A percentile compares a stretch with the other conserved stretches of the same genome.
Evolutionary conservation across 1,140 invertebrate genomes (phyloP).

Genomic region (Meloidogyne exigua): DNA sequence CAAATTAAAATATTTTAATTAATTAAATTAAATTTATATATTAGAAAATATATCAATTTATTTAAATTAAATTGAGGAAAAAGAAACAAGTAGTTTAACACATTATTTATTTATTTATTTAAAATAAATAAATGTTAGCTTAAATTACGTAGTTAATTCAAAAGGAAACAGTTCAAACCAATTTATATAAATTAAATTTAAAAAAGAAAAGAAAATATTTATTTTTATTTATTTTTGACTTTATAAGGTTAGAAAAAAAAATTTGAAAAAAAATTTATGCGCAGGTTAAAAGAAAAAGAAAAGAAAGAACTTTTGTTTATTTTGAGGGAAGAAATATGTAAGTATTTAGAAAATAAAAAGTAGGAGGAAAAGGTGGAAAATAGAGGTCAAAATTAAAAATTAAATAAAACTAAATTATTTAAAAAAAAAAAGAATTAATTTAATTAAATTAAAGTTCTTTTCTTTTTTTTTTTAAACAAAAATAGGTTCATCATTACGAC

Average conservation of each 20-base stretch:
- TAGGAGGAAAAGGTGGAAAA: background rate
- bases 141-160: too few species aligned
- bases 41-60: too few species aligned
- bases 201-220: background rate
- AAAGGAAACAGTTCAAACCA: background rate
- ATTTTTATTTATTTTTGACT: background rate
- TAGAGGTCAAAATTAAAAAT: background rate
- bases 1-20: too few species aligned
- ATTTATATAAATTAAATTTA: background rate
- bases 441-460: too few species aligned
- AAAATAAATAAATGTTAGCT: too few species aligned
- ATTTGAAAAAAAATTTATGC: background rate
- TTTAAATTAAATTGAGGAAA: too few species aligned
- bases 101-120: too few species aligned
- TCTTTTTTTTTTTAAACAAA: background rate
- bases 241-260: background rate
- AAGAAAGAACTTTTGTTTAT: background rate
- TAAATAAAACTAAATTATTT: background rate
- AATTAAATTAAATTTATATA: too few species aligned
- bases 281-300: background rate
- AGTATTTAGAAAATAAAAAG: background rate
- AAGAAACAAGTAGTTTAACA: too few species aligned
- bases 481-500: conserved; percentile 6
- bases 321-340: too few species aligned
- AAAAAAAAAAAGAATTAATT: background rate